Evolutionary conservation across 1,140 invertebrate genomes (phyloP), one percentile per base, ranked within the genome.

Genomic region (Holotrichia oblita): DNA sequence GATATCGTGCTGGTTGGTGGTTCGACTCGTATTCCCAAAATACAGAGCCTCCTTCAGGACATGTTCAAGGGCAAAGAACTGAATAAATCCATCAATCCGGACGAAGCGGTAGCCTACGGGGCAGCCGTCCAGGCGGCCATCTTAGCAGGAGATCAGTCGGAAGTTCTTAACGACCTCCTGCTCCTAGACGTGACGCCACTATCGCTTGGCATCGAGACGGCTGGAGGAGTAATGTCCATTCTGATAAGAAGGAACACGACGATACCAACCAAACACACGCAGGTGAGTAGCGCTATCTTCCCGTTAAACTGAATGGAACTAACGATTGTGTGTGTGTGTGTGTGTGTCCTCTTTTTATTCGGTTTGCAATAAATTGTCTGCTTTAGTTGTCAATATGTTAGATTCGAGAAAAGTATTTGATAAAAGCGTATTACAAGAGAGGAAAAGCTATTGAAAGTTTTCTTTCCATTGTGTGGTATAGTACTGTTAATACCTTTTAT

Each of bases 41-140:
- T 92, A 64, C 91, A 92, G 76, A 88, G 89, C 44, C 76, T 92
- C 3, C 80, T 90, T 0, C 85, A 86, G 72, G 89, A 92, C 64
- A 92, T 92, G 85, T 94, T 94, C 87, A 74, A 81, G 73, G 93
- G 92, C 0, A 93, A 92, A 80, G 90, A 93, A 80, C 81, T 94
- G 44, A 93, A 93, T 86, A 91, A 91, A 81, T 90, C 89, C 1
- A 93, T 93, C 81, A 93, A 93, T 83, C 93, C 93, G 7, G 93
- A 95, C 83, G 93, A 94, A 82, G 93, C 93, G 40, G 93, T 94
- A 0, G 93, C 93, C 10, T 94, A 94, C 83, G 93, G 93, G 8
- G 93, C 93, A 22, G 92, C 92, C 6, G 89, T 93, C 3, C 91
- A 95, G 73, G 94, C 93, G 69, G 91, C 91, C 73, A 94, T 95